These are phyloP conservation scores for Tauraco hartlaubi DNA, from an alignment of 2,797 vertebrate species.

Conservation along the genomic window DNA sequence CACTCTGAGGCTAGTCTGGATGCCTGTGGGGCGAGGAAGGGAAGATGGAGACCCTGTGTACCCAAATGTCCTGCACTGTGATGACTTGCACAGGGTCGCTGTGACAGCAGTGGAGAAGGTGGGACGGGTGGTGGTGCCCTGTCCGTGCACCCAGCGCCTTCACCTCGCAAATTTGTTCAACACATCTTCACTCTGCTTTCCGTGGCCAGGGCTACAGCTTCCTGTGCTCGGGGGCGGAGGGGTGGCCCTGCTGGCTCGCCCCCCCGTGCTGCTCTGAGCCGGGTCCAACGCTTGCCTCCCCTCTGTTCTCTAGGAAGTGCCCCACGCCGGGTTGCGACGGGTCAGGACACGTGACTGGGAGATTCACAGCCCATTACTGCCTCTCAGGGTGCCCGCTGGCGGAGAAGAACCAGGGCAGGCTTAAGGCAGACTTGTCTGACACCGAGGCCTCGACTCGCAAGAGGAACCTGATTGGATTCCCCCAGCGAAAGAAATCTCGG, in stretches of 20 bases:
- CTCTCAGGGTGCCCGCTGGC: conserved; percentile 96
- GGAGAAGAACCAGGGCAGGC: conserved; percentile 94
- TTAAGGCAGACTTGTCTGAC: conserved; percentile 92
- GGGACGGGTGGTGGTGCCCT: neutral
- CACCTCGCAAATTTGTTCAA: fast-evolving
- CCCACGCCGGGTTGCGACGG: conserved; percentile 98
- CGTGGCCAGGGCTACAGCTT: neutral
- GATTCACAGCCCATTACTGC: conserved; percentile 98
- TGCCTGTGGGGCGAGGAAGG: neutral
- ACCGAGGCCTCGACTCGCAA: conserved; percentile 86
- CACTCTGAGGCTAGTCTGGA: neutral
- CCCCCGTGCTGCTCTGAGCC: neutral
- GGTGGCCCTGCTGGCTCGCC: fast-evolving
- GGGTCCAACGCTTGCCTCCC: neutral
- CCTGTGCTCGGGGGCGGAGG: fast-evolving
- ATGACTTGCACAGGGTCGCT: neutral
- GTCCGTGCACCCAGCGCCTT: fast-evolving
- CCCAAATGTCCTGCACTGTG: neutral
- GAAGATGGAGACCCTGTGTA: neutral
- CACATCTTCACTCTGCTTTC: neutral
- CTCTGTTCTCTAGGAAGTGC: conserved; percentile 89
- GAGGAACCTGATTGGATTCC: conserved; percentile 88
- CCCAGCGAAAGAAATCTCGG: conserved; percentile 93
- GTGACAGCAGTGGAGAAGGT: neutral
- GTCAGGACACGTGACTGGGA: conserved; percentile 96